These are phyloP conservation scores for Drosophila repleta DNA, from an alignment of 1,140 invertebrate genomes.

Conservation along the genomic window DNA sequence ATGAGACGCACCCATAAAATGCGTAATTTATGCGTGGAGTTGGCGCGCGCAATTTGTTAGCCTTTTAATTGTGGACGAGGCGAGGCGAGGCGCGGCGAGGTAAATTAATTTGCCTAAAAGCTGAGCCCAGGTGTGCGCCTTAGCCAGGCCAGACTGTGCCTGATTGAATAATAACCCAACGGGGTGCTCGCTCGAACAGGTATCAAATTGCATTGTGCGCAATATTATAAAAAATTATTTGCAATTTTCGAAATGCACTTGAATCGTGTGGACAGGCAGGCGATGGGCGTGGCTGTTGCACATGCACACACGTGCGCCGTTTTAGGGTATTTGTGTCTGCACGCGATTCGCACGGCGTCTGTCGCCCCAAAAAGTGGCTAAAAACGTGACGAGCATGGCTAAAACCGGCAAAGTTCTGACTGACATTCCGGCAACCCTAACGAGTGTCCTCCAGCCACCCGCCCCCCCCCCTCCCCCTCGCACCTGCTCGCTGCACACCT, in stretches of 20 bases:
- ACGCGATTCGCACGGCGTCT: conserved; percentile 49
- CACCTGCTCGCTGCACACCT: conserved; percentile 8
- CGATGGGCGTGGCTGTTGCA: conserved; percentile 26
- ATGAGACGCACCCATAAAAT: conserved; percentile 32
- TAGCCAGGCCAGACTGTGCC: conserved; percentile 27
- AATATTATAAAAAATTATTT: conserved; percentile 58
- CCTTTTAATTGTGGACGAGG: conserved; percentile 44
- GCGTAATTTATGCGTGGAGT: conserved; percentile 42
- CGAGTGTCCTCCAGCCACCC: not conserved
- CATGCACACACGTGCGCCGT: conserved; percentile 61
- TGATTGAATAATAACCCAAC: conserved; percentile 66
- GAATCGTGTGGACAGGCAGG: conserved; percentile 25
- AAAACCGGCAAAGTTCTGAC: conserved; percentile 24
- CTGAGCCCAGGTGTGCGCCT: not conserved
- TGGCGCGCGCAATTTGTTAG: conserved; percentile 39
- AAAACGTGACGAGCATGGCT: conserved; percentile 70
- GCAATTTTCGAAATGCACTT: conserved; percentile 60
- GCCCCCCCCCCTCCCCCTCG: not conserved
- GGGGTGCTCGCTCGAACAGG: not conserved
- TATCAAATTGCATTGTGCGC: conserved; percentile 13
- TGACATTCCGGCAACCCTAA: conserved; percentile 14
- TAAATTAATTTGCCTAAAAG: conserved; percentile 16
- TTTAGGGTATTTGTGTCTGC: conserved; percentile 59
- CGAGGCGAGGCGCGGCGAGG: too few relatives aligned
- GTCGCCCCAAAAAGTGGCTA: conserved; percentile 71